phyloP scores from a whole-genome alignment of 1,140 invertebrate genomes.

The Lerema accius region DNA sequence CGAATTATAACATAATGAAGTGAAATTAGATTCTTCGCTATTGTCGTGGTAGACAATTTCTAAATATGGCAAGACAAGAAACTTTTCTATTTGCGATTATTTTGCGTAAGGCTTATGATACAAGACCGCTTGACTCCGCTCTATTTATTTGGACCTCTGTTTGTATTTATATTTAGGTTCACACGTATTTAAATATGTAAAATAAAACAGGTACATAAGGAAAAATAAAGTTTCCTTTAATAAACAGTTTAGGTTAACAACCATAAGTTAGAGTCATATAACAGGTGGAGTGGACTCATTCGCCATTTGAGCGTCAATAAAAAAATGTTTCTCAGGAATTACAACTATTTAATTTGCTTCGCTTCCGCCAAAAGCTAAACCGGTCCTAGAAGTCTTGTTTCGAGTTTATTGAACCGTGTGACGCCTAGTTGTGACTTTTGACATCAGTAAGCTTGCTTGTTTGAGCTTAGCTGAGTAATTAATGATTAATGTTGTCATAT shows the following conservation, averaged over 20 bases:
- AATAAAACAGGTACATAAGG: too few relatives aligned
- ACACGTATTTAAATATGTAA: too few relatives aligned
- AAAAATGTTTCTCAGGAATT: conserved; percentile 23
- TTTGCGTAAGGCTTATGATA: too few relatives aligned
- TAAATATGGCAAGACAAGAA: too few relatives aligned
- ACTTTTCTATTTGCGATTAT: too few relatives aligned
- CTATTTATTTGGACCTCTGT: too few relatives aligned
- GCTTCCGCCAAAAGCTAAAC: conserved; percentile 30
- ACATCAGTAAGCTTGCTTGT: conserved; percentile 1
- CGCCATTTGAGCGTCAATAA: conserved; percentile 5
- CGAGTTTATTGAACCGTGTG: conserved; percentile 20
- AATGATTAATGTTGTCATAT: conserved; percentile 1
- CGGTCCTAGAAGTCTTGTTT: conserved; percentile 18
- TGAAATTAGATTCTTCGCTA: too few relatives aligned
- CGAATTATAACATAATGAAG: too few relatives aligned
- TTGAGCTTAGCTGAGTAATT: not conserved
- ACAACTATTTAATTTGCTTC: conserved; percentile 31
- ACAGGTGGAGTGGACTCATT: not conserved
- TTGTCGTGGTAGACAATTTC: too few relatives aligned
- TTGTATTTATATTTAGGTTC: too few relatives aligned
- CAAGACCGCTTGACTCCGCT: too few relatives aligned
- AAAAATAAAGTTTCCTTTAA: not conserved
- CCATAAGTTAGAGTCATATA: not conserved
- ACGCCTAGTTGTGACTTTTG: conserved; percentile 22
- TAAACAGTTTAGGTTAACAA: too few relatives aligned